A percentile compares a stretch with the other conserved stretches of the same genome.
phyloP scores from a whole-genome alignment of 1,140 invertebrate genomes.

The Drosophila carrolli region DNA sequence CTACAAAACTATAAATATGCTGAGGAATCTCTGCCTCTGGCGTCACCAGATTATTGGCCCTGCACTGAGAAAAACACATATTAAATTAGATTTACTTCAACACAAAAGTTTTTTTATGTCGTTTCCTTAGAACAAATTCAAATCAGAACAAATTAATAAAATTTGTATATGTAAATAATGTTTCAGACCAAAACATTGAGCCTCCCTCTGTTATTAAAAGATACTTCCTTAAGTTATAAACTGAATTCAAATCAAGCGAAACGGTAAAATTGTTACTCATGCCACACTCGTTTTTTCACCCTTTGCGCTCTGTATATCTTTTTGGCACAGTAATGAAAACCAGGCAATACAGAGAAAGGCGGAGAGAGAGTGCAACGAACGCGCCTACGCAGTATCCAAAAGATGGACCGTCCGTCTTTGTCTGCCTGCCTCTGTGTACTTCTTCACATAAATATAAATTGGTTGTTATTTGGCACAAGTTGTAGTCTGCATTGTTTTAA shows the following conservation, averaged over 20 bases:
- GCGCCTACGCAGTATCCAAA: conserved; percentile 45
- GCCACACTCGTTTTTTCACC: neutral
- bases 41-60: conserved; percentile 28
- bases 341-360: conserved; percentile 8
- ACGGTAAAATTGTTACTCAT: no score
- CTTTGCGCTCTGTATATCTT: neutral
- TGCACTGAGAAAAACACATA: neutral
- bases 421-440: conserved; percentile 7
- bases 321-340: conserved; percentile 17
- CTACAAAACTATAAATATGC: conserved; percentile 26
- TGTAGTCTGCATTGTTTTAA: neutral
- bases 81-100: no score
- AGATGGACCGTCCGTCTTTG: conserved; percentile 28
- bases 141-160: no score
- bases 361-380: conserved; percentile 37
- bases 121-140: no score
- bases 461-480: conserved; percentile 2
- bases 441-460: neutral
- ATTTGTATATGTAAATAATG: no score
- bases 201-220: no score
- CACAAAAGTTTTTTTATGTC: no score
- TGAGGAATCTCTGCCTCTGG: conserved; percentile 32
- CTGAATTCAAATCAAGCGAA: no score
- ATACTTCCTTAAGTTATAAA: no score
- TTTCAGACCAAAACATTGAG: no score